phyloP scores from a whole-genome alignment of 2,113 vertebrate genomes.

The Ageneiosus marmoratus region DNA sequence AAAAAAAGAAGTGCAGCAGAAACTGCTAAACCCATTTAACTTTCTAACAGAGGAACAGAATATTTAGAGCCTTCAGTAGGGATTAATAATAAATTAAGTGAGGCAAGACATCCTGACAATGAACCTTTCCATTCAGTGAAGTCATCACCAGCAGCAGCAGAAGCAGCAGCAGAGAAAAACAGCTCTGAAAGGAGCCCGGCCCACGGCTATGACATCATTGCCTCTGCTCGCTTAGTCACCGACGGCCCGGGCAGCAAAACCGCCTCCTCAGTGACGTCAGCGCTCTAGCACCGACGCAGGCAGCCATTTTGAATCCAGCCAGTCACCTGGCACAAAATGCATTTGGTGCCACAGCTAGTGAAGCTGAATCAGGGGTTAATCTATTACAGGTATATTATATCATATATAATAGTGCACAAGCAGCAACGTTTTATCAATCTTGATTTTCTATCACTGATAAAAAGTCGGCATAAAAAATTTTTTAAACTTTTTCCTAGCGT shows the following conservation, averaged over 20 bases:
- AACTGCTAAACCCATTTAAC: constrained; percentile 23
- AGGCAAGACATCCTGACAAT: constrained; percentile 43
- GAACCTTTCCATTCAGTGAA: constrained; percentile 53
- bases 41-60: background rate
- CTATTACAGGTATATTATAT: background rate
- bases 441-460: background rate
- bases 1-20: background rate
- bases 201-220: constrained; percentile 75
- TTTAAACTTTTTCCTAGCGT: background rate
- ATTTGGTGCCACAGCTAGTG: constrained; percentile 37
- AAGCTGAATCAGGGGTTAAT: constrained; percentile 3
- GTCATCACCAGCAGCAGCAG: constrained; percentile 54
- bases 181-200: constrained; percentile 60
- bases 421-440: background rate
- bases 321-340: constrained; percentile 56
- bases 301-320: constrained; percentile 60
- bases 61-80: constrained; percentile 20
- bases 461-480: background rate
- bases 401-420: background rate
- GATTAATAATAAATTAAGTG: constrained; percentile 46
- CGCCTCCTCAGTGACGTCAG: constrained; percentile 56
- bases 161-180: constrained; percentile 41
- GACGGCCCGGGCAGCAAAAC: constrained; percentile 60
- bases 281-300: constrained; percentile 47
- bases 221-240: constrained; percentile 71